Evolutionary conservation across 2,888 invertebrate genomes (phyloP), one percentile per base, ranked within the genome.

Genomic region (Caenorhabditis imperialis): DNA sequence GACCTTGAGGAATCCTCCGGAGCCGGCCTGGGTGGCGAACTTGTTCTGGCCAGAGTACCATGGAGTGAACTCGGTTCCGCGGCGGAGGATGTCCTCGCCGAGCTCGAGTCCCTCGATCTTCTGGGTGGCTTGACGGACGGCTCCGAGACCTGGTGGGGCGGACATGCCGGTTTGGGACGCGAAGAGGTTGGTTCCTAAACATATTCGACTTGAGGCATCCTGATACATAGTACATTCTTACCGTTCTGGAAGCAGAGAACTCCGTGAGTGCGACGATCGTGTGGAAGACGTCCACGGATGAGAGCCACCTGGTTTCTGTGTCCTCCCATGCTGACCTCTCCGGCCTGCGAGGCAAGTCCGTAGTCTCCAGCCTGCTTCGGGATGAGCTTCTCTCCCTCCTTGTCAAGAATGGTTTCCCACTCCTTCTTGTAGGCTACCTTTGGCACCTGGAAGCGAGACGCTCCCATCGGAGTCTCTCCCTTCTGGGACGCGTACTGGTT

Each of bases 1-100:
- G 63, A 87, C 86, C 74, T 87, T 87, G 51, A 84, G 58, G 82
- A 85, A 87, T n/a, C 88, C 88, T 60, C 88, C 88, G 53, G 80
- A 82, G 54, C 86, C 86, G 18, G 81, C 80, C 65, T 88, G 88
- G 35, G 80, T 84, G 65, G 86, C 88, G 75, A 88, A 88, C 75
- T 88, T 88, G 83, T 88, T 88, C 73, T 84, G 85, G 35, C 88
- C 88, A 35, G 85, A 85, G 73, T 84, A 86, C 88, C 88, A 88
- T 23, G 88, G 88, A 18, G 87, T 86, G 77, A 75, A 84, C 70
- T 86, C 85, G 51, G 85, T 84, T 51, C 86, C 85, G 47, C 84
- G 82, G 37, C 88, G 81, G 42, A 86, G 67, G 37, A 82, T 77
- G 47, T 88, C 88, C 71, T 88, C 88, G 40, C 85, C 86, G 67